Evolutionary conservation across 2,888 invertebrate genomes (phyloP).

Genomic region (Heliconius aoede): DNA sequence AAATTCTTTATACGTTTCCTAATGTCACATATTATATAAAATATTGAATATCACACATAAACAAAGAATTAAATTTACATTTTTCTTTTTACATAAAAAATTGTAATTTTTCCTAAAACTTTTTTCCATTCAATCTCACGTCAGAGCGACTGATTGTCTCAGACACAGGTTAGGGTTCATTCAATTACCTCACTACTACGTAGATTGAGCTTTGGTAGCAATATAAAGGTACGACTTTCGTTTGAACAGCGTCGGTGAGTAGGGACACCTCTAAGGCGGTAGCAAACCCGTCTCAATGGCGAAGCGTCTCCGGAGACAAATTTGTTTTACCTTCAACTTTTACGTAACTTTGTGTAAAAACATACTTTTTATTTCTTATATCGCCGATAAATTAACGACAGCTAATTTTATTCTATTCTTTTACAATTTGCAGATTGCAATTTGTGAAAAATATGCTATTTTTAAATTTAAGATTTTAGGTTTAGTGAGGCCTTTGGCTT

Average conservation of each 20-base stretch:
- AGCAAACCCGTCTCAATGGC: conserved; percentile 12
- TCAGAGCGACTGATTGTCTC: conserved; percentile 7
- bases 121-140: neutral
- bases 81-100: too few relatives aligned
- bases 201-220: conserved; percentile 7
- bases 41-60: too few relatives aligned
- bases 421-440: too few relatives aligned
- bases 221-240: conserved; percentile 11
- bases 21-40: too few relatives aligned
- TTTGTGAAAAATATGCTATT: neutral
- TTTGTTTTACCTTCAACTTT: conserved; percentile 7
- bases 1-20: too few relatives aligned
- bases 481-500: too few relatives aligned
- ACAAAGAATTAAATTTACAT: too few relatives aligned
- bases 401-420: neutral
- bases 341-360: neutral
- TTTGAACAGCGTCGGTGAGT: neutral
- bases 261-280: conserved; percentile 9
- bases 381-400: neutral
- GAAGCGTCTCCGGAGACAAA: conserved; percentile 16
- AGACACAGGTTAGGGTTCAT: conserved; percentile 2
- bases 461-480: too few relatives aligned
- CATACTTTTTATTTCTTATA: neutral
- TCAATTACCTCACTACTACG: conserved; percentile 1
- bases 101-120: too few relatives aligned